Evolutionary conservation across 2,113 vertebrate genomes (phyloP), one percentile per base, ranked within the genome.

Genomic region (Rhipidura dahli): DNA sequence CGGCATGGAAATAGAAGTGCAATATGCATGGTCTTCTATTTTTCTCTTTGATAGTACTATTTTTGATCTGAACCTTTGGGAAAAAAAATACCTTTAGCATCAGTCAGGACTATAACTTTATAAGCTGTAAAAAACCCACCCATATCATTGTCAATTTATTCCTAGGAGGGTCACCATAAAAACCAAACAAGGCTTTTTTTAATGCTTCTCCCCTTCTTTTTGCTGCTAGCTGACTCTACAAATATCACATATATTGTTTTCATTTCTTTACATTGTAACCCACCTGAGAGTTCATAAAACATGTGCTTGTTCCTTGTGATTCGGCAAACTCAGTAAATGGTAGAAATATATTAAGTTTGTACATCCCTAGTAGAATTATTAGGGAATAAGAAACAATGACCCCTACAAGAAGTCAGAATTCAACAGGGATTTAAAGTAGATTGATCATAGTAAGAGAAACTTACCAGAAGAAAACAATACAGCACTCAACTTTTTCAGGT

Each of bases 231-330:
- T 86, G 59, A 83, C 70, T 88, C 51, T 80, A 85, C 23, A 27
- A 64, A 86, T 94, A 96, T 61, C n/a, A 53, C 60, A 59, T 72
- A 49, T 47, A 66, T 72, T 97, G 82, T 87, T 96, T 92, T 82
- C 40, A 93, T 95, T 94, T 79, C 69, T 92, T 90, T 89, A 69
- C 35, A 23, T 23, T 83, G 68, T 57, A 93, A 90, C 49, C 15
- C 84, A 85, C 73, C 31, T 57, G 89, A 91, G 87, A 87, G 57
- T 93, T 95, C 65, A 85, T 83, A 94, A 96, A 96, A 77, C 73
- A 69, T 61, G 45, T 63, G 27, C n/a, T 50, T 82, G 66, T 77
- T 97, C 51, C 70, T 63, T 89, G 50, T 87, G 84, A 91, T 93
- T 90, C 0, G 0, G 35, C 42, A 95, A 83, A 93, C 51, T 49